Percentiles rank a stretch among this genome's conserved stretches.
phyloP scores from a whole-genome alignment of 53 echinoderm and acorn worm genomes.

The Apostichopus leukothele region DNA sequence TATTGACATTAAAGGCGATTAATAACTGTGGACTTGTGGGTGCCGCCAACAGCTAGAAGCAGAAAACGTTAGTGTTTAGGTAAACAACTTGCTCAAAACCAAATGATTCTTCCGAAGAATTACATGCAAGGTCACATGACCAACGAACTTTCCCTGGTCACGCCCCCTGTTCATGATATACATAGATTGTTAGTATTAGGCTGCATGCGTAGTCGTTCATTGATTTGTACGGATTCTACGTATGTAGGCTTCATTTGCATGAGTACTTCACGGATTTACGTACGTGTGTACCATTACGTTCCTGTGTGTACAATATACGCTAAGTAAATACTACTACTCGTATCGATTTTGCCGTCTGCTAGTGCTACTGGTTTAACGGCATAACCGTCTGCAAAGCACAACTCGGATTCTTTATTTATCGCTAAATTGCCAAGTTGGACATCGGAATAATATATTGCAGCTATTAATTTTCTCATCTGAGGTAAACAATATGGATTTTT shows the following conservation, averaged over 20 bases:
- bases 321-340: background rate
- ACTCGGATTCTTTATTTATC: too few species aligned
- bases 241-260: conserved; percentile 6
- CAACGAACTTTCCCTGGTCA: conserved; percentile 28
- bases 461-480: too few species aligned
- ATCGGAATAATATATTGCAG: too few species aligned
- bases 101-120: background rate
- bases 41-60: too few species aligned
- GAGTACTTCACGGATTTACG: background rate
- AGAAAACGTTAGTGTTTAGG: too few species aligned
- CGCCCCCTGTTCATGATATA: conserved; percentile 39
- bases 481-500: too few species aligned
- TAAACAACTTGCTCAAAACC: too few species aligned
- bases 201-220: background rate
- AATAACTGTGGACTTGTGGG: too few species aligned
- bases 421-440: too few species aligned
- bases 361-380: background rate
- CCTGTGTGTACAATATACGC: background rate
- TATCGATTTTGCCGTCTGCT: conserved; percentile 9
- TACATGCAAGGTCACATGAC: background rate
- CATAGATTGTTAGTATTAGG: too few species aligned
- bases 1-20: too few species aligned
- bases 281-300: background rate
- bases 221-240: conserved; percentile 8
- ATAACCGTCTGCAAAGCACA: too few species aligned